Percentiles rank a stretch among this genome's conserved stretches.
Evolutionary conservation across 2,888 invertebrate species (phyloP).

Genomic region (Caenorhabditis becei): DNA sequence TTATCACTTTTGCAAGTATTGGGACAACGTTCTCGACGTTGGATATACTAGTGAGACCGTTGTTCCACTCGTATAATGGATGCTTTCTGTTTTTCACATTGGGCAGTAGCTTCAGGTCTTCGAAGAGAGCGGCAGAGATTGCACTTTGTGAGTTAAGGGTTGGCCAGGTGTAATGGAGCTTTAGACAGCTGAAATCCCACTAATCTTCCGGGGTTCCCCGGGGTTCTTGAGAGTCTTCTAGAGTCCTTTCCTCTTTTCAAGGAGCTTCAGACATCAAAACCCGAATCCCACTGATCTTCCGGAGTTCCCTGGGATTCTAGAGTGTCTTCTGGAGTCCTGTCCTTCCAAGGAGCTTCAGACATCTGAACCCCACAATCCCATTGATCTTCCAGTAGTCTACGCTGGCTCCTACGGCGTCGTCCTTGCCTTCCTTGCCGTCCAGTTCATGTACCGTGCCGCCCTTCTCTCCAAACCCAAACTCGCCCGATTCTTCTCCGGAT

Average conservation of each 20-base stretch:
- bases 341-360: too few species aligned
- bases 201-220: too few species aligned
- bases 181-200: too few species aligned
- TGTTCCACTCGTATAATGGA: constrained; percentile 44
- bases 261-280: too few species aligned
- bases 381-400: constrained; percentile 9
- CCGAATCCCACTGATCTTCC: too few species aligned
- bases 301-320: too few species aligned
- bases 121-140: not conserved
- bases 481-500: not conserved
- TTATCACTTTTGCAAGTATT: constrained; percentile 15
- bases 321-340: too few species aligned
- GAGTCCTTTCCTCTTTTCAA: too few species aligned
- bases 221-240: too few species aligned
- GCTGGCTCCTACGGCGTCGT: not conserved
- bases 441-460: constrained; percentile 23
- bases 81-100: constrained; percentile 38
- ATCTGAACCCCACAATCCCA: not conserved
- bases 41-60: constrained; percentile 18
- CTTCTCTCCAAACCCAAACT: not conserved
- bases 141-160: constrained; percentile 5
- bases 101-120: constrained; percentile 7
- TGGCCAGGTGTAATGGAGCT: too few species aligned
- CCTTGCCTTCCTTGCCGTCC: constrained; percentile 14
- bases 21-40: constrained; percentile 8